Percentiles rank a stretch among this genome's conserved stretches.
Evolutionary conservation across 2,888 invertebrate species (phyloP).

Genomic region (Augochlorella aurata): DNA sequence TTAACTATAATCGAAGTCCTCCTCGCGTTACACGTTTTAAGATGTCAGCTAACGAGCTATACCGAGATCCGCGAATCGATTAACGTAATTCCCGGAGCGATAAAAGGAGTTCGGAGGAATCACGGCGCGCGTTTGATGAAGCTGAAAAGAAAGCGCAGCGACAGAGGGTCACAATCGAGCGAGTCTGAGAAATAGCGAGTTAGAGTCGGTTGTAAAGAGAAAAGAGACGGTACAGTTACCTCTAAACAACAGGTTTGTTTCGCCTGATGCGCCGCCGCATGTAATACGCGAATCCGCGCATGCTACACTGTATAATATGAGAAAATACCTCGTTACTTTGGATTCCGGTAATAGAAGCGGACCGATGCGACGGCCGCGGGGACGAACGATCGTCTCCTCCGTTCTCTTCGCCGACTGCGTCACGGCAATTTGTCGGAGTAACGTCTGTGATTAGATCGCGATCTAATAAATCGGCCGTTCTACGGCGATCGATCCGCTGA

Average conservation of each 20-base stretch:
- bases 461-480: slow-evolving; percentile 27
- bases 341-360: slow-evolving; percentile 46
- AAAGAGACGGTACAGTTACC: slow-evolving; percentile 61
- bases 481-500: neutral
- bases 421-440: slow-evolving; percentile 32
- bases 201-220: slow-evolving; percentile 51
- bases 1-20: no score
- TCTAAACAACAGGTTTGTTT: slow-evolving; percentile 53
- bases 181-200: slow-evolving; percentile 42
- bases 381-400: neutral
- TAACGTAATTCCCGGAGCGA: neutral
- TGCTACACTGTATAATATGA: slow-evolving; percentile 49
- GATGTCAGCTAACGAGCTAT: no score
- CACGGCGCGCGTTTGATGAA: neutral
- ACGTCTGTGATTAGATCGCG: slow-evolving; percentile 42
- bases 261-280: slow-evolving; percentile 42
- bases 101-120: neutral
- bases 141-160: slow-evolving; percentile 24
- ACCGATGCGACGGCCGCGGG: slow-evolving; percentile 19
- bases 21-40: no score
- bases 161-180: slow-evolving; percentile 22
- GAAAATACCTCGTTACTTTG: slow-evolving; percentile 59
- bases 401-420: neutral
- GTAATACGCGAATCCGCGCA: slow-evolving; percentile 51
- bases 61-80: no score